Percentiles rank a stretch among this genome's conserved stretches.
Evolutionary conservation across 2,113 vertebrate species (phyloP).

Genomic region (Perognathus longimembris): DNA sequence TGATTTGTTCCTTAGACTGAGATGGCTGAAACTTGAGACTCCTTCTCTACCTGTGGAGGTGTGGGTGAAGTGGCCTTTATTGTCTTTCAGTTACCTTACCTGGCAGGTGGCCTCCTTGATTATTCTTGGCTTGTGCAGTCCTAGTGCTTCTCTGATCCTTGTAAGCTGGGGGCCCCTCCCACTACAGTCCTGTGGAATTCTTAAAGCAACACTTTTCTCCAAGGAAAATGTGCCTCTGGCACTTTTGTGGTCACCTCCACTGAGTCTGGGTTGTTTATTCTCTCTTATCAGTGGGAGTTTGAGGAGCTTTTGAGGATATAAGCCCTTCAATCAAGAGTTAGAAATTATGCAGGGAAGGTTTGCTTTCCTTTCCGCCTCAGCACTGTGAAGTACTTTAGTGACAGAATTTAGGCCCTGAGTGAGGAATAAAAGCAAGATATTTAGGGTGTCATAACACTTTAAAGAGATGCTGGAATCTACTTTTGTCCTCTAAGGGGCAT

Average conservation of each 20-base stretch:
- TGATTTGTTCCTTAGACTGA: slow-evolving; percentile 7
- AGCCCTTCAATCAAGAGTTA: slow-evolving; percentile 8
- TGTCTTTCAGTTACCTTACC: slow-evolving; percentile 49
- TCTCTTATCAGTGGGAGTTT: not conserved
- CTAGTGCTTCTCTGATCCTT: slow-evolving; percentile 42
- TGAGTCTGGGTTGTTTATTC: slow-evolving; percentile 3
- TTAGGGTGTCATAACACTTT: not conserved
- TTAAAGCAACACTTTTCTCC: slow-evolving; percentile 3
- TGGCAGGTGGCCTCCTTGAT: slow-evolving; percentile 48
- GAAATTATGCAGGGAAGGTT: slow-evolving; percentile 12
- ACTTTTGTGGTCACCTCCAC: not conserved
- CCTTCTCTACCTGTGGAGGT: slow-evolving; percentile 47
- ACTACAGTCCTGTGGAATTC: not conserved
- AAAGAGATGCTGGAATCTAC: not conserved
- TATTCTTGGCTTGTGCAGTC: slow-evolving; percentile 39
- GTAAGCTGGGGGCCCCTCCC: not conserved
- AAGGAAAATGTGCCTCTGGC: not conserved
- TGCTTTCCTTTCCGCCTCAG: not conserved
- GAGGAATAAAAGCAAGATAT: not conserved
- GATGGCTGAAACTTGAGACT: not conserved
- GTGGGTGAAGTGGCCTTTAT: slow-evolving; percentile 62
- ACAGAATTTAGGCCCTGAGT: not conserved
- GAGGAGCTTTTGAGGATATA: slow-evolving; percentile 7
- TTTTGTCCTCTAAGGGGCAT: not conserved
- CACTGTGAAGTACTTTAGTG: not conserved